Conservation (phyloP, 2,888 invertebrate genomes). For the Metopia argyrocephala region DNA sequence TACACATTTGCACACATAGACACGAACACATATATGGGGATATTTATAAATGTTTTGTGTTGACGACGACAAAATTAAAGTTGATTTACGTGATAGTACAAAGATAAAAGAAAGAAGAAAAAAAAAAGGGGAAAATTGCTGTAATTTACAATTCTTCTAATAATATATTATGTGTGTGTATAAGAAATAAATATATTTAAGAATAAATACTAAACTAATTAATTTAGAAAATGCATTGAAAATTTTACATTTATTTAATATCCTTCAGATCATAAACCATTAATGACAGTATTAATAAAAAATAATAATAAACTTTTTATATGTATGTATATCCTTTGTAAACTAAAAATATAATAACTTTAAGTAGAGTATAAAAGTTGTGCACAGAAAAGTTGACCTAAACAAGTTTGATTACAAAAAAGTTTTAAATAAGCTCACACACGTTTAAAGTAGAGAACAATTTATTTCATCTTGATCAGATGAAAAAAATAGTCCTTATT, state of each 20-base stretch:
- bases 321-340: too few relatives aligned
- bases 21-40: constrained; percentile 1
- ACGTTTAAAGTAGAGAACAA: too few relatives aligned
- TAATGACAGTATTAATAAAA: too few relatives aligned
- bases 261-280: too few relatives aligned
- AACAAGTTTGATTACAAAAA: too few relatives aligned
- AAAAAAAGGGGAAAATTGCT: not conserved
- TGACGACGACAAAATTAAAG: constrained; percentile 10
- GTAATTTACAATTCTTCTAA: not conserved
- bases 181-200: constrained; percentile 27
- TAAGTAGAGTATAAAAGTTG: too few relatives aligned
- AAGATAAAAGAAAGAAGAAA: constrained; percentile 21
- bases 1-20: constrained; percentile 20
- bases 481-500: too few relatives aligned
- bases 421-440: too few relatives aligned
- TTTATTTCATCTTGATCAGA: too few relatives aligned
- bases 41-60: not conserved
- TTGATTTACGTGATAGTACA: not conserved
- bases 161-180: not conserved
- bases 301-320: too few relatives aligned
- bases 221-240: not conserved
- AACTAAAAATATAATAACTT: too few relatives aligned
- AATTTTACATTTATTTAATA: not conserved
- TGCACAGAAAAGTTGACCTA: too few relatives aligned
- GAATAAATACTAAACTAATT: constrained; percentile 38